Evolutionary conservation across 37 sponge, comb jelly and placozoan species (phyloP).

Genomic region (Oscarella lobularis): DNA sequence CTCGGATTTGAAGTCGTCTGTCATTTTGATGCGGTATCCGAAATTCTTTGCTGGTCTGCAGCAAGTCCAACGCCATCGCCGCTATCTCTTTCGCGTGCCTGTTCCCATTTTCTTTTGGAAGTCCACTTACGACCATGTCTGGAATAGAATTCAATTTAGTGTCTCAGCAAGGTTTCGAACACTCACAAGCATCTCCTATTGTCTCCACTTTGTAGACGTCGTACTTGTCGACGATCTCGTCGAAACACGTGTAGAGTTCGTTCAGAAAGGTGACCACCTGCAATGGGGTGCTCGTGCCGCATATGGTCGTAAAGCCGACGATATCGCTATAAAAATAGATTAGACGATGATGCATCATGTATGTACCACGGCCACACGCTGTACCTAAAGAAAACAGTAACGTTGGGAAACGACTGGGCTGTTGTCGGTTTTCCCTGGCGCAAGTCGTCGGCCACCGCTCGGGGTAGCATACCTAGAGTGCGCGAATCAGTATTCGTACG

Average conservation of each 20-base stretch:
- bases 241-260: slow-evolving; percentile 73
- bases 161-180: slow-evolving; percentile 3
- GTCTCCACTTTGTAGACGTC: slow-evolving; percentile 92
- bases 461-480: slow-evolving; percentile 78
- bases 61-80: slow-evolving; percentile 67
- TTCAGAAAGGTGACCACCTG: slow-evolving; percentile 71
- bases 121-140: slow-evolving; percentile 93
- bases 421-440: slow-evolving; percentile 55
- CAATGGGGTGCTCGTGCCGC: slow-evolving; percentile 65
- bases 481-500: too few species aligned
- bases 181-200: slow-evolving; percentile 87
- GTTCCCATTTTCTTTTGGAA: slow-evolving; percentile 61
- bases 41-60: slow-evolving; percentile 41
- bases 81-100: slow-evolving; percentile 80
- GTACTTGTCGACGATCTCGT: slow-evolving; percentile 70
- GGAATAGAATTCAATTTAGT: background rate
- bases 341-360: background rate
- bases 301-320: slow-evolving; percentile 70
- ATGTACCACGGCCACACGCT: too few species aligned
- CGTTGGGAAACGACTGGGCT: slow-evolving; percentile 27
- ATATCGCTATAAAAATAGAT: slow-evolving; percentile 46
- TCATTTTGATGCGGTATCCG: slow-evolving; percentile 60
- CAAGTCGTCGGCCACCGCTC: slow-evolving; percentile 63
- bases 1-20: slow-evolving; percentile 50
- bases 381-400: slow-evolving; percentile 78